Conservation (phyloP, 2,797 vertebrate genomes). For the Sebastolobus alascanus region DNA sequence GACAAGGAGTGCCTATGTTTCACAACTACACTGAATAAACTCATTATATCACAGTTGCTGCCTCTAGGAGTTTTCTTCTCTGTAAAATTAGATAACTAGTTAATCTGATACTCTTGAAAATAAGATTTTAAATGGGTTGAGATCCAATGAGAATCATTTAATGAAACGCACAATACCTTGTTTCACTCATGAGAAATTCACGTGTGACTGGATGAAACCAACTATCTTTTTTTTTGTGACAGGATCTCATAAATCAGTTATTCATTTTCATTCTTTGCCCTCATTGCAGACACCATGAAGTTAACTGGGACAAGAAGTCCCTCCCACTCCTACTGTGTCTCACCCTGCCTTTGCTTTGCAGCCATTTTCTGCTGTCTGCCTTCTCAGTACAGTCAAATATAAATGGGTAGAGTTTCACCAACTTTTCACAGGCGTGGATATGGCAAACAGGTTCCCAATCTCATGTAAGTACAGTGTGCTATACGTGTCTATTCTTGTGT, state of each 20-base stretch:
- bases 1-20: background rate
- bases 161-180: too few relatives aligned
- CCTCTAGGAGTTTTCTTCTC: background rate
- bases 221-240: too few relatives aligned
- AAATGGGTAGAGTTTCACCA: background rate
- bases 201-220: too few relatives aligned
- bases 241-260: too few relatives aligned
- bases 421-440: background rate
- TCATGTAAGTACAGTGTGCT: conserved; percentile 53
- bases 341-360: background rate
- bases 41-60: background rate
- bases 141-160: too few relatives aligned
- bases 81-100: background rate
- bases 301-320: conserved; percentile 42
- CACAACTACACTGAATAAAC: background rate
- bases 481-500: background rate
- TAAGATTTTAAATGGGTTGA: background rate
- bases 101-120: background rate
- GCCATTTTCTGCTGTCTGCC: background rate
- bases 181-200: too few relatives aligned
- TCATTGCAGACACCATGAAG: conserved; percentile 22
- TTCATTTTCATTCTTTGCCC: background rate
- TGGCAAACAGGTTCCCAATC: background rate
- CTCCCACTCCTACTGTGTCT: background rate
- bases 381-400: background rate